Evolutionary conservation across 2,888 invertebrate species (phyloP).

Genomic region (Brachypalpus laphriformis): DNA sequence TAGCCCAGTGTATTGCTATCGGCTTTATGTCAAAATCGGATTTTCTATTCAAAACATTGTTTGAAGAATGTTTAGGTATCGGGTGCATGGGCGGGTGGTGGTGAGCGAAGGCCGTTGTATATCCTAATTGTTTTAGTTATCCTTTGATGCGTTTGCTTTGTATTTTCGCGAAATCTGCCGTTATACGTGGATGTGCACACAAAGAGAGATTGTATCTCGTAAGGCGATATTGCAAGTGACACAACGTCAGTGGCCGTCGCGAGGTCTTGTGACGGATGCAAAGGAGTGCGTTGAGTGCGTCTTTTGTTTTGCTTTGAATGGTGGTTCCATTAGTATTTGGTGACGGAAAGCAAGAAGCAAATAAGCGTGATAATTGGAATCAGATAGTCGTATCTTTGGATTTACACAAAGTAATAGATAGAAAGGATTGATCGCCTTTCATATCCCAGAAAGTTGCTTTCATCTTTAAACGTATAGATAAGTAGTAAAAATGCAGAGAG

Average conservation of each 20-base stretch:
- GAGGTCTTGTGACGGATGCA: not conserved
- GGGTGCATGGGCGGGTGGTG: not conserved
- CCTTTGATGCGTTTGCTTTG: slow-evolving; percentile 18
- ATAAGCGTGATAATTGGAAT: not conserved
- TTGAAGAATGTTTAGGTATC: not conserved
- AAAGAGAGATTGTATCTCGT: slow-evolving; percentile 38
- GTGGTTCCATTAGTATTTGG: not conserved
- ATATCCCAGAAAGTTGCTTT: too few species aligned
- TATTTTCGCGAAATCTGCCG: slow-evolving; percentile 8
- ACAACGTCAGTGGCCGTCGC: not conserved
- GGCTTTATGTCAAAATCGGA: slow-evolving; percentile 39
- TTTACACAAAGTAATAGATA: too few species aligned
- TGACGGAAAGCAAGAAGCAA: too few species aligned
- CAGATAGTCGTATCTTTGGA: too few species aligned
- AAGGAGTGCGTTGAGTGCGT: not conserved
- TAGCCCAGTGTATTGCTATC: not conserved
- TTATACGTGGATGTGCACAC: not conserved
- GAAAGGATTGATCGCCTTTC: too few species aligned
- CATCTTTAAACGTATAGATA: too few species aligned
- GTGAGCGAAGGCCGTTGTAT: not conserved
- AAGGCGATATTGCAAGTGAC: slow-evolving; percentile 33
- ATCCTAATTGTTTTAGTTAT: slow-evolving; percentile 1
- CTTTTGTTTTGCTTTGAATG: not conserved
- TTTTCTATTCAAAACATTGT: slow-evolving; percentile 28
- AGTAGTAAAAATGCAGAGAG: too few species aligned